Base-by-base conservation (phyloP, 2,888 invertebrate species). In the Norana najaformis region DNA sequence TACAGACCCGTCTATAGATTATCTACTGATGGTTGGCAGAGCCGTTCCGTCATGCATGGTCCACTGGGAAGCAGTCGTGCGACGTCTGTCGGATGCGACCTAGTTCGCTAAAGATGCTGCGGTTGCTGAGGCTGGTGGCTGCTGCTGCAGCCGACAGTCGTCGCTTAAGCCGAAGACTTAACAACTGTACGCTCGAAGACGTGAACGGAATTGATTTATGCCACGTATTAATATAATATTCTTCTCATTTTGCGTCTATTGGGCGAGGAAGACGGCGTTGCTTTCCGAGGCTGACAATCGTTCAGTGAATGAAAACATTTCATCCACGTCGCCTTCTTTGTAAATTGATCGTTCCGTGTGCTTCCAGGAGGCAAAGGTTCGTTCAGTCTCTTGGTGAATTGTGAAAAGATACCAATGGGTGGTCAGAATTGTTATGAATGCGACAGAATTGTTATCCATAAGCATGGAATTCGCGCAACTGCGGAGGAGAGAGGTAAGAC, bases 11-110 rank as follows among this genome's bases (percentile, higher is more conserved):
- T 69, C 69, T 16, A 69, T 69, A 69, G 69, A 69, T 69, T 69
- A 69, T 69, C 69, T 69, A 69, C n/a, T n/a, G 69, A 69, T n/a
- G 23, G 69, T 69, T 69, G 69, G 69, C 69, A 69, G 30, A 11
- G 69, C n/a, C 69, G 69, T 30, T 69, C 69, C 69, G 69, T 69
- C 69, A 69, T 69, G 69, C 69, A 69, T 69, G 69, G n/a, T 69
- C 69, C 69, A 13, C 8, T n/a, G 69, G 69, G 69, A n/a, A 69
- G 69, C 47, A 23, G 23, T 16, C 47, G 47, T 23, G 47, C 47
- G 23, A 6, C 23, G 47, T 47, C 47, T 23, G 47, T 47, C 69
- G 69, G 69, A 30, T 69, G 69, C 47, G 47, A 69, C 69, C 69
- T 69, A 69, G 69, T 69, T n/a, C 30, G n/a, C 69, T 8, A n/a